phyloP scores from a whole-genome alignment of 2,797 vertebrate genomes.

The Hydrolagus colliei region DNA sequence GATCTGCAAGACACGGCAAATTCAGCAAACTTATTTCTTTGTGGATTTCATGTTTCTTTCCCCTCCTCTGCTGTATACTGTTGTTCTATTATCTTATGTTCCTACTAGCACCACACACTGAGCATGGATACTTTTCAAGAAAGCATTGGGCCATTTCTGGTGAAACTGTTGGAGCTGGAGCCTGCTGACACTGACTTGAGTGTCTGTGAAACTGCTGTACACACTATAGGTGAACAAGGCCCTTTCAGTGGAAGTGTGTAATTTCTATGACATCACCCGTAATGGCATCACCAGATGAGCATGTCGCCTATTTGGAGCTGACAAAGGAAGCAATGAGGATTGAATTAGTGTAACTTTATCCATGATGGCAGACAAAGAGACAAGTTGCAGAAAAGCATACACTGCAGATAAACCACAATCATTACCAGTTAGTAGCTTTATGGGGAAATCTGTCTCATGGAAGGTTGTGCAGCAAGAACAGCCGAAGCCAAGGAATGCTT shows the following conservation, averaged over 20 bases:
- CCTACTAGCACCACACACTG: not conserved
- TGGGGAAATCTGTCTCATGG: slow-evolving; percentile 15
- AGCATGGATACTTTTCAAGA: not conserved
- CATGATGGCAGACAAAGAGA: slow-evolving; percentile 15
- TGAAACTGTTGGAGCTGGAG: not conserved
- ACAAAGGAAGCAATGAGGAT: not conserved
- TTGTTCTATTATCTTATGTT: not conserved
- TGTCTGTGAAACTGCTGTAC: slow-evolving; percentile 1
- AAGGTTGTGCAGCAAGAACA: not conserved
- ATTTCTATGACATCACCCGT: not conserved
- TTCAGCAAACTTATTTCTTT: too few species aligned
- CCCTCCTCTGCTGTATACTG: not conserved
- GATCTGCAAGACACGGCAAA: too few species aligned
- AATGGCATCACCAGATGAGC: slow-evolving; percentile 2
- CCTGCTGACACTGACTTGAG: not conserved
- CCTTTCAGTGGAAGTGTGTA: not conserved
- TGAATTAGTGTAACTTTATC: slow-evolving; percentile 20
- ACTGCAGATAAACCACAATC: slow-evolving; percentile 23
- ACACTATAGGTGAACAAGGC: not conserved
- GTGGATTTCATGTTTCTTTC: too few species aligned
- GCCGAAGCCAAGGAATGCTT: slow-evolving; percentile 19
- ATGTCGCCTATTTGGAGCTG: not conserved
- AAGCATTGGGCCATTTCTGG: not conserved
- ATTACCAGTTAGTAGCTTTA: slow-evolving; percentile 19
- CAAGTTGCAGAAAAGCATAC: not conserved